phyloP scores from a whole-genome alignment of 2,113 vertebrate species.

The Dinomys branickii region DNA sequence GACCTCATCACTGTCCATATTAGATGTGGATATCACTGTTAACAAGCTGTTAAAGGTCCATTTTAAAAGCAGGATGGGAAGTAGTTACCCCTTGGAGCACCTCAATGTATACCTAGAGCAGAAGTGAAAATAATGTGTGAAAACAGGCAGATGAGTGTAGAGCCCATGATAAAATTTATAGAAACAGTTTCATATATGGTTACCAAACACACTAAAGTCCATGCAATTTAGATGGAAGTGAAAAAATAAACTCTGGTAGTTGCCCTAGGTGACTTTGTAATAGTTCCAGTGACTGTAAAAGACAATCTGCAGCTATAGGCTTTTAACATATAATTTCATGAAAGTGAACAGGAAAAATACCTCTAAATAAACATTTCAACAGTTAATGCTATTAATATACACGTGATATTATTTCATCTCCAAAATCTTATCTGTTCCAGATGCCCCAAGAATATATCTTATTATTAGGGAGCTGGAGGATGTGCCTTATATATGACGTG shows the following conservation, averaged over 20 bases:
- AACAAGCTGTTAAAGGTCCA: conserved; percentile 30
- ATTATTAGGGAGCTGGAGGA: background rate
- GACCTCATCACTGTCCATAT: background rate
- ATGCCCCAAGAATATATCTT: background rate
- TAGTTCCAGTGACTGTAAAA: background rate
- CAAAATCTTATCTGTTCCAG: background rate
- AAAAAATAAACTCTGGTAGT: background rate
- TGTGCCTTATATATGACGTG: background rate
- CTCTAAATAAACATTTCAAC: background rate
- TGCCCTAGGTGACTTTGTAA: background rate
- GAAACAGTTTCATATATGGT: background rate
- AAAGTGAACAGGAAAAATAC: background rate
- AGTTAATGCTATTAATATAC: background rate
- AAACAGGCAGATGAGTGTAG: background rate
- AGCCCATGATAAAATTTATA: background rate
- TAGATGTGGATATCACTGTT: background rate
- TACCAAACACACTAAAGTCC: background rate
- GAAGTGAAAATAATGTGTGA: background rate
- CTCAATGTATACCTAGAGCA: background rate
- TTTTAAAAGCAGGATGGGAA: background rate
- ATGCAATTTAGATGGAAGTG: background rate
- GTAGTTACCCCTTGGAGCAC: background rate
- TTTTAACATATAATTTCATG: background rate
- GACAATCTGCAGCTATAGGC: background rate
- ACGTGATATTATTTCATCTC: background rate